Base-by-base conservation (phyloP, 2,113 vertebrate species). In the Onychorhynchus coronatus region DNA sequence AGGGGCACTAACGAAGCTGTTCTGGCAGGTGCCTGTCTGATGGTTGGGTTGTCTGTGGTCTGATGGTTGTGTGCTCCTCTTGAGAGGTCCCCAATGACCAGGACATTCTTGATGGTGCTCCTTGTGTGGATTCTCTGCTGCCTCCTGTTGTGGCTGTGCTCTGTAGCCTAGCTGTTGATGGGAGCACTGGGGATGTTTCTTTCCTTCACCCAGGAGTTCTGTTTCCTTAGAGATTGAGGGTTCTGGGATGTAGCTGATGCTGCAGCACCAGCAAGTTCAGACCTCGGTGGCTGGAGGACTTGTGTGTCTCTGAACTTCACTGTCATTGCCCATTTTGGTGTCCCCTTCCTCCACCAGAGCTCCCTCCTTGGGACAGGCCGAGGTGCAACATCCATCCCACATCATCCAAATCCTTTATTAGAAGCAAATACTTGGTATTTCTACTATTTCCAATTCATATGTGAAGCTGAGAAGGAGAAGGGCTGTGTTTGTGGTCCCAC, bases 91-190 rank as follows among this genome's bases (percentile, higher is more conserved):
- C 63, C 42, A 5, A 1, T 1, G 49, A 8, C 30, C 66, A 47
- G 4, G 27, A 16, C 3, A 0, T 30, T 46, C 0, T 0, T 39
- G 24, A 7, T 28, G 59, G 9, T 49, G 15, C 31, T 52, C 19
- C 11, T 49, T 18, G 3, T 23, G 92, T 68, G 67, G 67, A 7
- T 46, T 74, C 81, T 89, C 65, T 1, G 4, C 68, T 58, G 63
- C 49, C 74, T 82, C 5, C 35, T 85, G 0, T 25, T 21, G 41
- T 0, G 6, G 27, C 30, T 88, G 74, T 28, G 56, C 47, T 27
- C 44, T 8, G 25, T 15, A 52, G 41, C 41, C 42, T 1, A 1
- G 53, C 24, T 7, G 6, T 8, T 30, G 37, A 23, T 27, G 28
- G 47, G 35, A 62, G 52, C 24, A 2, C 25, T 1, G 11, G 52